These are phyloP conservation scores for Apostichopus californicus DNA, from an alignment of 35 echinoderm and acorn worm genomes.

Conservation along the genomic window DNA sequence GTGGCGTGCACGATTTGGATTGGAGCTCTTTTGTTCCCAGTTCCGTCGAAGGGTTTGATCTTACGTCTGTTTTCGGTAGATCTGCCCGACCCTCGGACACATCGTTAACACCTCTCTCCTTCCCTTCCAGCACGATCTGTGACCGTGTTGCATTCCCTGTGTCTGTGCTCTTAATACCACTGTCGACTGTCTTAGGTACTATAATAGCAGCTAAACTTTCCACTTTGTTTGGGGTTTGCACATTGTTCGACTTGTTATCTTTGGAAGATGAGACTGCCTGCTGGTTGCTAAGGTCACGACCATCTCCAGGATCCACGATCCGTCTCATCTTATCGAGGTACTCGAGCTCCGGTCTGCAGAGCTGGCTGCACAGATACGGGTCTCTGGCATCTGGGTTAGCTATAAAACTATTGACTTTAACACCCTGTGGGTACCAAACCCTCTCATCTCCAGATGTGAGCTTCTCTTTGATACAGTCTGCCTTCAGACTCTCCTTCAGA, in stretches of 20 bases:
- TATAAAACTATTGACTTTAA: conserved; percentile 69
- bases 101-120: neutral
- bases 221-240: conserved; percentile 50
- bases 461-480: conserved; percentile 52
- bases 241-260: conserved; percentile 33
- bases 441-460: neutral
- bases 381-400: conserved; percentile 58
- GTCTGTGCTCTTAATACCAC: neutral
- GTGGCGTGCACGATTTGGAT: conserved; percentile 44
- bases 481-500: conserved; percentile 27
- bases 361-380: conserved; percentile 62
- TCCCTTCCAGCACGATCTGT: no score
- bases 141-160: neutral
- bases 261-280: conserved; percentile 56
- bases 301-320: neutral
- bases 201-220: neutral
- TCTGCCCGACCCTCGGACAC: neutral
- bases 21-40: neutral
- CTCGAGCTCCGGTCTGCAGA: conserved; percentile 72
- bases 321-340: conserved; percentile 57
- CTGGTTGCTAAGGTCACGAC: conserved; percentile 35
- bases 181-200: no score
- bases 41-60: neutral
- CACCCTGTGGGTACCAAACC: conserved; percentile 58
- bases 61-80: neutral